Base-by-base conservation (phyloP, 2,888 invertebrate species). In the Macaria liturata region DNA sequence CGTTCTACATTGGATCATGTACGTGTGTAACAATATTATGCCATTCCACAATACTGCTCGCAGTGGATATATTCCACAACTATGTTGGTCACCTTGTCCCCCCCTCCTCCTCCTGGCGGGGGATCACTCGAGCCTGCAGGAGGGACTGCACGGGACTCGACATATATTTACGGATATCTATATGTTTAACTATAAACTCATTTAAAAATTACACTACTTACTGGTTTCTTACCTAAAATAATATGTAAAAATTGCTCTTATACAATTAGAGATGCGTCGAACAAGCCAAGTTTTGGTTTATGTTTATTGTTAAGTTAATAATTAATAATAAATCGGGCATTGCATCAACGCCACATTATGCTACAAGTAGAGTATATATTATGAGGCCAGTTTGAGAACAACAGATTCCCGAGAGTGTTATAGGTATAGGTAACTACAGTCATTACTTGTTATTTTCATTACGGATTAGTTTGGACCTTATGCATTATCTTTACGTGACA, bases 201-300 rank as follows among this genome's bases (percentile, higher is more conserved):
- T 76, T 74, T 69, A 68, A 76, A 75, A 79, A 81, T 83, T 82
- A 83, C 76, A 64, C 82, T 84, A 84, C 71, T 78, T 75, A 76
- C 67, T 65, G 69, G 68, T 67, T 75, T 76, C 82, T 84, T 84
- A 88, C 67, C 76, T 82, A 82, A 78, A 67, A 84, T 85, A 86
- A 84, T 83, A 86, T 87, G 87, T 87, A 86, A 76, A 82, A 86
- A 84, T 63, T 81, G 84, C 76, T 81, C 84, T 84, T 84, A 83
- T 64, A 66, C 69, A 65, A 70, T 74, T 71, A 86, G 82, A 86
- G 85, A 86, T 77, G 84, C 79, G 71, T 76, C 81, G 79, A 80
- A 82, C 78, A 90, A 90, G 89, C 88, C 84, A 83, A 86, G 88
- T 83, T 90, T 90, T 88, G 86, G 88, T 86, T 86, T n/a, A 81